Conservation (phyloP, 2,888 invertebrate genomes). For the Tineola bisselliella region DNA sequence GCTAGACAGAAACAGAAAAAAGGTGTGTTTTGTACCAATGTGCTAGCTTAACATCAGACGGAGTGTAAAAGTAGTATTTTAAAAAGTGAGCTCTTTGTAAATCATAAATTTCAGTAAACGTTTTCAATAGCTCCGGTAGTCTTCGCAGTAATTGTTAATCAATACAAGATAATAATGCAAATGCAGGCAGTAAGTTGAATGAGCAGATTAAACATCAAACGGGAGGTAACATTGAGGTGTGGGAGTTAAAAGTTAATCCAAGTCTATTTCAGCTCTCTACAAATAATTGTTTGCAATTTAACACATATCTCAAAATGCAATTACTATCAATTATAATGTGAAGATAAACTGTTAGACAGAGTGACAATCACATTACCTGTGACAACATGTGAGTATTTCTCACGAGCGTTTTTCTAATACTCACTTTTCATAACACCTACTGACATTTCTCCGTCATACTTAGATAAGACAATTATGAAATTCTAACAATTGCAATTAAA, state of each 20-base stretch:
- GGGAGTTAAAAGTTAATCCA: conserved; percentile 9
- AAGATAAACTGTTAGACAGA: conserved; percentile 8
- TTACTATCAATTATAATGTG: conserved; percentile 8
- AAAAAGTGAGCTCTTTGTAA: no score
- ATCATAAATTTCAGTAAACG: not conserved
- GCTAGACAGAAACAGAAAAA: no score
- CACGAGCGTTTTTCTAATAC: conserved; percentile 3
- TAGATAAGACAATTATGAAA: not conserved
- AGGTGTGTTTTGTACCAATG: no score
- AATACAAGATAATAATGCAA: not conserved
- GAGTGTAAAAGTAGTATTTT: no score
- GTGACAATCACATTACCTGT: not conserved
- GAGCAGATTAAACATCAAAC: not conserved
- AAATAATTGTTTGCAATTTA: conserved; percentile 1
- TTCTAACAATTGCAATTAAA: not conserved
- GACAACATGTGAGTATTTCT: not conserved
- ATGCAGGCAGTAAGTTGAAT: not conserved
- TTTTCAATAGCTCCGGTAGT: not conserved
- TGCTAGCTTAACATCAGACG: no score
- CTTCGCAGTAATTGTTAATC: not conserved
- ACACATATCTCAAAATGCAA: conserved; percentile 7
- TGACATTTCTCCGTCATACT: not conserved
- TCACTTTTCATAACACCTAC: not conserved
- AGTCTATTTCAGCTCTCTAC: not conserved
- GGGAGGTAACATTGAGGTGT: not conserved